A percentile compares a stretch with the other conserved stretches of the same genome.
Evolutionary conservation across 2,113 vertebrate genomes (phyloP).

Genomic region (Melanerpes formicivorus): DNA sequence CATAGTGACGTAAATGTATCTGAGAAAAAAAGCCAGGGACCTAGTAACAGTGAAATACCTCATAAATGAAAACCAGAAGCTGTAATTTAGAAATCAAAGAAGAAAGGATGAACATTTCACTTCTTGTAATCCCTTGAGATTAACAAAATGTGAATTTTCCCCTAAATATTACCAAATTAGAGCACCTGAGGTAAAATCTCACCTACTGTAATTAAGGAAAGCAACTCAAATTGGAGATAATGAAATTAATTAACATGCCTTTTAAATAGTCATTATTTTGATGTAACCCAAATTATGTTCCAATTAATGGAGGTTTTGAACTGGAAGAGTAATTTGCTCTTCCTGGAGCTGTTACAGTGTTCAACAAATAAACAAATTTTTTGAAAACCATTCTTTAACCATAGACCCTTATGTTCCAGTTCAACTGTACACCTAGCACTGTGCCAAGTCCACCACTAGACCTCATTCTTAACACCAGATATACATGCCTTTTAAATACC

Average conservation of each 20-base stretch:
- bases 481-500: not conserved
- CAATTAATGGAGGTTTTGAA: not conserved
- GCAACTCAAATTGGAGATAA: not conserved
- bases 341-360: not conserved
- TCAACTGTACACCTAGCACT: not conserved
- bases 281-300: not conserved
- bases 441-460: not conserved
- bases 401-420: not conserved
- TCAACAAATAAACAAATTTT: not conserved
- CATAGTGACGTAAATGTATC: not conserved
- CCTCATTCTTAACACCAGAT: fast-evolving
- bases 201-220: not conserved
- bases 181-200: not conserved
- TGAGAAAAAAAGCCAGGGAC: not conserved
- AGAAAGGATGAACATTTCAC: not conserved
- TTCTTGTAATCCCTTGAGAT: not conserved
- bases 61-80: not conserved
- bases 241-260: not conserved
- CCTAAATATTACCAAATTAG: not conserved
- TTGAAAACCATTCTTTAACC: not conserved
- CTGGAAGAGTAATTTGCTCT: not conserved
- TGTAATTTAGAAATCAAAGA: not conserved
- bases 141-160: not conserved
- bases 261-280: not conserved
- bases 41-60: not conserved